Percentiles rank a stretch among this genome's conserved stretches.
These are phyloP conservation scores for Mergus octosetaceus DNA, from an alignment of 2,797 vertebrate genomes.

Conservation along the genomic window DNA sequence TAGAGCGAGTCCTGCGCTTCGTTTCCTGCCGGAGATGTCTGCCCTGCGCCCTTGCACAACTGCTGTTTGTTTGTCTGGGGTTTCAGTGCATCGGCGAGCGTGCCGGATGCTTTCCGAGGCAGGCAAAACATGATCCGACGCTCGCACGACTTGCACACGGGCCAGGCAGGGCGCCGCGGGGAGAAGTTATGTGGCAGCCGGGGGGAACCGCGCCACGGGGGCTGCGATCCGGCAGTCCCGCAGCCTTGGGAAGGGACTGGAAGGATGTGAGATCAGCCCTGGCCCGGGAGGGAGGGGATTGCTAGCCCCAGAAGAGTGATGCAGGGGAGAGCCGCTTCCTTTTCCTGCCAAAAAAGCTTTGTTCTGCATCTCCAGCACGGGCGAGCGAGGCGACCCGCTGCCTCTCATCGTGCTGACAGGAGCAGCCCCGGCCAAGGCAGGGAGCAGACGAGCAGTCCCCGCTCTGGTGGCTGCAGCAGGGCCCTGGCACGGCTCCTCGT, in stretches of 20 bases:
- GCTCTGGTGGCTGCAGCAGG: neutral
- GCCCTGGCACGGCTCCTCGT: neutral
- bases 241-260: neutral
- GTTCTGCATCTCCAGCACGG: neutral
- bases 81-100: neutral
- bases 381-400: neutral
- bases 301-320: neutral
- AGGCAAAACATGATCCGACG: neutral
- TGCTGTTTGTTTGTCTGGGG: neutral
- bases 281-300: neutral
- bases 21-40: neutral
- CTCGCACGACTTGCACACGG: rapidly evolving
- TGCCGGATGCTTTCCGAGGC: neutral
- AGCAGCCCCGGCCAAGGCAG: neutral
- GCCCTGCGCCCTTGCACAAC: neutral
- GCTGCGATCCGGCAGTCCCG: neutral
- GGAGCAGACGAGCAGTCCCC: neutral
- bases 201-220: rapidly evolving
- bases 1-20: slow-evolving; percentile 18
- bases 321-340: neutral
- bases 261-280: neutral
- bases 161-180: neutral
- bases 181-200: neutral
- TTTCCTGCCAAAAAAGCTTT: neutral
- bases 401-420: neutral